Conservation (phyloP, 2,888 invertebrate species). For the Chaetoderma sp. region DNA sequence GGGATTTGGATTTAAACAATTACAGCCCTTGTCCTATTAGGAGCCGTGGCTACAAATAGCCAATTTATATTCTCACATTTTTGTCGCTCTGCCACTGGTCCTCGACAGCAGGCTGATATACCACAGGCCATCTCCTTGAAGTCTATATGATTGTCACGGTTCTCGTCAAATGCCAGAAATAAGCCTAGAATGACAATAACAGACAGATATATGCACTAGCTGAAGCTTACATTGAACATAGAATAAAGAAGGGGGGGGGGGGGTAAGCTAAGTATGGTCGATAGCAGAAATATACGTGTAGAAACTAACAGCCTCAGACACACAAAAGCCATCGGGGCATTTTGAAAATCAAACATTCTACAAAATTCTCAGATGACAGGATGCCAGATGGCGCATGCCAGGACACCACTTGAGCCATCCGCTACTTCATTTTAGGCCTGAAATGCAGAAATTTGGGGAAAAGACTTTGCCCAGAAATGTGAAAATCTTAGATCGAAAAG, state of each 20-base stretch:
- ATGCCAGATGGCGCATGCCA: too few species aligned
- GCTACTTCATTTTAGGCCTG: too few species aligned
- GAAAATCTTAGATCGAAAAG: too few species aligned
- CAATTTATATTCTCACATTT: conserved; percentile 78
- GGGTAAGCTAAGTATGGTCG: too few species aligned
- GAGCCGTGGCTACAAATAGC: background rate
- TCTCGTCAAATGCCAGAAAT: conserved; percentile 91
- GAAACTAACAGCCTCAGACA: too few species aligned
- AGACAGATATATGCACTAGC: background rate
- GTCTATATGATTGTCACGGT: conserved; percentile 90
- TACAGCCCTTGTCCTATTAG: background rate
- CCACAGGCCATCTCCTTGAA: conserved; percentile 96
- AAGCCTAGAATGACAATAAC: conserved; percentile 53
- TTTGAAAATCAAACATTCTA: too few species aligned
- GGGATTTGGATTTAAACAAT: background rate
- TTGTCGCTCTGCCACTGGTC: conserved; percentile 86
- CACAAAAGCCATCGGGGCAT: too few species aligned
- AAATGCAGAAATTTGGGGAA: too few species aligned
- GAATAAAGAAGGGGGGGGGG: background rate
- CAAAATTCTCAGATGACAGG: too few species aligned
- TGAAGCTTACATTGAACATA: background rate
- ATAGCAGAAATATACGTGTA: too few species aligned
- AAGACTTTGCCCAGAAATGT: too few species aligned
- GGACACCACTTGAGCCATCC: too few species aligned
- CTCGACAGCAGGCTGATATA: conserved; percentile 91